These are phyloP conservation scores for Ephydatia muelleri DNA, from an alignment of 37 sponge, comb jelly and placozoan species.

Conservation along the genomic window DNA sequence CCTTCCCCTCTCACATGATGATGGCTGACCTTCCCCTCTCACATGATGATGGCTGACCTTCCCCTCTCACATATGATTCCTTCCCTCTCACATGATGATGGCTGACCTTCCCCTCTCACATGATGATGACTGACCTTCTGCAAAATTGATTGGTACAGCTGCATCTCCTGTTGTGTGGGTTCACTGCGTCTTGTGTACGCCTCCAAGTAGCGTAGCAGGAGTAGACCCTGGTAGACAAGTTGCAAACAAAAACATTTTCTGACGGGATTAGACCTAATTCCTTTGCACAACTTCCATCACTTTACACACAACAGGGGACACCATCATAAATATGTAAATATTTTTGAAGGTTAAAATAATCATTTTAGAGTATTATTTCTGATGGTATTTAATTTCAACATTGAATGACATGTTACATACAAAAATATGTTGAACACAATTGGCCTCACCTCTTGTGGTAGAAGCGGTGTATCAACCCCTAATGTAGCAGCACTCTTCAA, in stretches of 20 bases:
- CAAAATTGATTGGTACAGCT: neutral
- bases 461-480: neutral
- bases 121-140: neutral
- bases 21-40: no score
- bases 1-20: neutral
- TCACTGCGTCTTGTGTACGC: conserved; percentile 28
- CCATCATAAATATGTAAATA: no score
- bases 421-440: neutral
- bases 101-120: neutral
- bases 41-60: no score
- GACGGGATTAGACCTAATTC: neutral
- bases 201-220: conserved; percentile 43
- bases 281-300: no score
- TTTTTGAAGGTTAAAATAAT: no score
- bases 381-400: no score
- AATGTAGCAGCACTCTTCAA: conserved; percentile 8
- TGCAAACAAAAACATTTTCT: neutral
- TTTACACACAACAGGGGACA: no score
- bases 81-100: neutral
- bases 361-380: no score
- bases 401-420: no score
- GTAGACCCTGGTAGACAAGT: conserved; percentile 35
- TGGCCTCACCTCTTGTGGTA: neutral
- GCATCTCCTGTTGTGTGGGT: conserved; percentile 40
- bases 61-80: neutral